Base-by-base conservation (phyloP, 1,140 invertebrate genomes). In the Sitodiplosis mosellana region DNA sequence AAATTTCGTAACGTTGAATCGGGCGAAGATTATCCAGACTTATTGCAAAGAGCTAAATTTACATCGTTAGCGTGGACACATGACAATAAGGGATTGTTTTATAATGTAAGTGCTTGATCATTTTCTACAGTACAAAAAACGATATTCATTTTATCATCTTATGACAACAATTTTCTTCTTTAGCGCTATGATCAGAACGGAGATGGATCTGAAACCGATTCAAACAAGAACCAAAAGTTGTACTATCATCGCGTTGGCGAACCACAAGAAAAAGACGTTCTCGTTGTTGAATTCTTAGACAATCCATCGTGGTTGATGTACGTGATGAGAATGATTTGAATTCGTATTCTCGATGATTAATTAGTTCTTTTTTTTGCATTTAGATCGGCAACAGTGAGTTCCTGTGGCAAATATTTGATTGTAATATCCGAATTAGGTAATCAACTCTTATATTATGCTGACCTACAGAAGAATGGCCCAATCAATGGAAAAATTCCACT, bases 281-380 rank as follows among this genome's bases (percentile, higher is more conserved):
- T 95, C 36, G 83, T 86, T 42, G 82, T 84, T 14, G 86, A 96
- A 63, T 94, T 94, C 67, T 84, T 82, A 1, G 83, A 96, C 19
- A 77, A 96, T 60, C 91, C 93, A 4, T 74, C 87, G 33, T 91
- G 85, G 78, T 80, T 87, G 71, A 86, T 90, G 87, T 92, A 74
- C 76, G 80, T 34, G 41, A 14, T 38, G 21, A 20, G 27, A 27
- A 10, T 27, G n/a, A n/a, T n/a, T 18, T 15, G 12, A n/a, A 36
- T 36, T 36, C 8, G 34, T 36, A 36, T 36, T 36, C 14, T 40
- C 3, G 6, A 15, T 18, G 14, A n/a, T 14, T 4, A n/a, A 40
- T 6, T 6, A 40, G 6, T 40, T n/a, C 14, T 6, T 5, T 40
- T 40, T 47, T 40, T 52, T 48, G 14, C 46, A 18, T 34, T 36